Evolutionary conservation across 2,797 vertebrate genomes (phyloP).

Genomic region (Pantherophis vulpinus): DNA sequence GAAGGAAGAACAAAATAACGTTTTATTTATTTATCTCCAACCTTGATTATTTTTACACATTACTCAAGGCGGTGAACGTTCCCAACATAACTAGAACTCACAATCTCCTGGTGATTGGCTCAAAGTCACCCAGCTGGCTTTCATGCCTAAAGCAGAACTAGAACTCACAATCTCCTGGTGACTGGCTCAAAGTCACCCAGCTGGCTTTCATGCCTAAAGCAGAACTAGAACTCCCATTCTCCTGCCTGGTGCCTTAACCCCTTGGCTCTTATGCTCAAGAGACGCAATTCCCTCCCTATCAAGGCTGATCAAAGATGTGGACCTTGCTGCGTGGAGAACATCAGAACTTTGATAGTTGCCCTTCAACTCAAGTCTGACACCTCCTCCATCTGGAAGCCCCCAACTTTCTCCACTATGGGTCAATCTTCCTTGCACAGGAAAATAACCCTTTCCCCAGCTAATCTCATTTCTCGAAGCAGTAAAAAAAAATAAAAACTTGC

Average conservation of each 20-base stretch:
- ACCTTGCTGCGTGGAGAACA: too few relatives aligned
- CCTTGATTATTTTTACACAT: neutral
- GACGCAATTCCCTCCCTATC: neutral
- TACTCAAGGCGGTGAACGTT: neutral
- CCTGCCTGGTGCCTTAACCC: too few relatives aligned
- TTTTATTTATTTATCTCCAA: neutral
- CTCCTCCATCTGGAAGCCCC: too few relatives aligned
- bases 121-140: too few relatives aligned
- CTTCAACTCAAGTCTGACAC: neutral
- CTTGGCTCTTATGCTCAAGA: neutral
- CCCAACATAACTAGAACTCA: neutral
- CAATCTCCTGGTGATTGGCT: too few relatives aligned
- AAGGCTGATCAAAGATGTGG: neutral
- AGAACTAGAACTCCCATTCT: too few relatives aligned
- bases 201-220: too few relatives aligned
- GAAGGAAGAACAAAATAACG: neutral
- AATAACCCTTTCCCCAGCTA: neutral
- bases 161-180: too few relatives aligned
- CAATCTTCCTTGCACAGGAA: neutral
- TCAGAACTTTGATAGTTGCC: neutral
- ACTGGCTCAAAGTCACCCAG: too few relatives aligned
- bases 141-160: too few relatives aligned
- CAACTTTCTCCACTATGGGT: neutral
- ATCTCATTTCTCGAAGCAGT: neutral
- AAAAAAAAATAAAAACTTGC: neutral